phyloP scores from a whole-genome alignment of 2,888 invertebrate species.

The Agrilus mali region DNA sequence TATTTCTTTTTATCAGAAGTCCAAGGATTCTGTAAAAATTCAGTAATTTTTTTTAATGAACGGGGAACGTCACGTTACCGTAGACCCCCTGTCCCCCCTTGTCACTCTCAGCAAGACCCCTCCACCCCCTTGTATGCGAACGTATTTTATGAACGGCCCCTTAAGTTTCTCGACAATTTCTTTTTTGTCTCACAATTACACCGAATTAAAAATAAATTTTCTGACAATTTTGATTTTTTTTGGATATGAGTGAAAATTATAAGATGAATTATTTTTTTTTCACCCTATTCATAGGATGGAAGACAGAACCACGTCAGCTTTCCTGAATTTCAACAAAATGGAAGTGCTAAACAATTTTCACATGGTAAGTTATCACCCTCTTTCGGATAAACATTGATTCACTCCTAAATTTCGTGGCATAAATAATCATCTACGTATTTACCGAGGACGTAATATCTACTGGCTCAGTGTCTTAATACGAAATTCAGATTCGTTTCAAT shows the following conservation, averaged over 20 bases:
- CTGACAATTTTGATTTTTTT: not conserved
- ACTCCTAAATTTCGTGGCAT: no score
- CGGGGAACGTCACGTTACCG: no score
- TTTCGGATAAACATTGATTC: no score
- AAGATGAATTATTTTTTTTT: slow-evolving; percentile 15
- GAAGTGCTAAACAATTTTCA: slow-evolving; percentile 75
- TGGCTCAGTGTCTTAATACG: not conserved
- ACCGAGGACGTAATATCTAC: not conserved
- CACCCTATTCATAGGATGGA: slow-evolving; percentile 52
- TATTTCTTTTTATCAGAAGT: no score
- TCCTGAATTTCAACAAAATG: slow-evolving; percentile 82
- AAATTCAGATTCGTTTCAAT: no score
- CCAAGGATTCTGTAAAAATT: no score
- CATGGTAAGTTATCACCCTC: slow-evolving; percentile 48
- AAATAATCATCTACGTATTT: no score
- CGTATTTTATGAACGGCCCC: not conserved
- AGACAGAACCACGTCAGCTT: slow-evolving; percentile 82
- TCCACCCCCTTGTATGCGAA: no score
- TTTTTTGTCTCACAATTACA: no score
- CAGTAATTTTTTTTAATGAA: no score
- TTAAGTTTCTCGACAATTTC: not conserved
- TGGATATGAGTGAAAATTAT: not conserved
- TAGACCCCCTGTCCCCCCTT: no score
- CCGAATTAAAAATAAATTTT: not conserved
- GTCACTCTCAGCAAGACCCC: no score